A percentile compares a stretch with the other conserved stretches of the same genome.
phyloP scores from a whole-genome alignment of 2,888 invertebrate species.

The Acrobeloides nanus region DNA sequence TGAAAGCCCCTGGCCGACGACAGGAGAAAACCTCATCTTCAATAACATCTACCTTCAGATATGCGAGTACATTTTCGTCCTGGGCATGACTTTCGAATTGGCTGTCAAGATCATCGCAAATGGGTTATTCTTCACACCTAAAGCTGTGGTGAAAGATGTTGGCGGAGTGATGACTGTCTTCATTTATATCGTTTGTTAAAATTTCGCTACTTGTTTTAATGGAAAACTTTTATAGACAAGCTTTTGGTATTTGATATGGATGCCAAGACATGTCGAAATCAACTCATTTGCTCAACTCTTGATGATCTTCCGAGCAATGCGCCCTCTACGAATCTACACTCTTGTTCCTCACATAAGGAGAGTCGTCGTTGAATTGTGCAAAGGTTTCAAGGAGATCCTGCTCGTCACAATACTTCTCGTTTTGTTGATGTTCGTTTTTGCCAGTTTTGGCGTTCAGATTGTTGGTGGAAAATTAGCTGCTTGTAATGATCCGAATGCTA shows the following conservation, averaged over 20 bases:
- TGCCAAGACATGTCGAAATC: slow-evolving; percentile 81
- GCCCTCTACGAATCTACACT: slow-evolving; percentile 90
- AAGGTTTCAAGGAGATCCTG: slow-evolving; percentile 96
- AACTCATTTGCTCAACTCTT: slow-evolving; percentile 86
- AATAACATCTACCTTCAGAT: slow-evolving; percentile 69
- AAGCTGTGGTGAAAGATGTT: slow-evolving; percentile 93
- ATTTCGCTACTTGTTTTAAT: slow-evolving; percentile 1
- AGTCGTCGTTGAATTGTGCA: slow-evolving; percentile 93
- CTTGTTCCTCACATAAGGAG: slow-evolving; percentile 90
- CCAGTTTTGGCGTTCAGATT: slow-evolving; percentile 94
- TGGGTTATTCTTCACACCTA: slow-evolving; percentile 95
- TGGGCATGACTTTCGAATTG: slow-evolving; percentile 94
- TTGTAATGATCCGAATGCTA: slow-evolving; percentile 87
- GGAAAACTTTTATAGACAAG: slow-evolving; percentile 75
- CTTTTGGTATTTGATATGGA: slow-evolving; percentile 88
- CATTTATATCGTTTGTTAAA: slow-evolving; percentile 76
- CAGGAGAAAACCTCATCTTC: slow-evolving; percentile 67
- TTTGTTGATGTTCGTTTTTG: slow-evolving; percentile 96
- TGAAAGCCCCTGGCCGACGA: slow-evolving; percentile 72
- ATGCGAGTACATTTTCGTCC: slow-evolving; percentile 93
- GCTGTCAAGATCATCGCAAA: slow-evolving; percentile 90
- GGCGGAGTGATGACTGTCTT: slow-evolving; percentile 95
- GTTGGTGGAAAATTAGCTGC: slow-evolving; percentile 91
- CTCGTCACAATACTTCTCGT: slow-evolving; percentile 91
- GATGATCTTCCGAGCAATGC: slow-evolving; percentile 89